These are phyloP conservation scores for Pristionchus maxplancki DNA, from an alignment of 2,888 invertebrate genomes.

Conservation along the genomic window DNA sequence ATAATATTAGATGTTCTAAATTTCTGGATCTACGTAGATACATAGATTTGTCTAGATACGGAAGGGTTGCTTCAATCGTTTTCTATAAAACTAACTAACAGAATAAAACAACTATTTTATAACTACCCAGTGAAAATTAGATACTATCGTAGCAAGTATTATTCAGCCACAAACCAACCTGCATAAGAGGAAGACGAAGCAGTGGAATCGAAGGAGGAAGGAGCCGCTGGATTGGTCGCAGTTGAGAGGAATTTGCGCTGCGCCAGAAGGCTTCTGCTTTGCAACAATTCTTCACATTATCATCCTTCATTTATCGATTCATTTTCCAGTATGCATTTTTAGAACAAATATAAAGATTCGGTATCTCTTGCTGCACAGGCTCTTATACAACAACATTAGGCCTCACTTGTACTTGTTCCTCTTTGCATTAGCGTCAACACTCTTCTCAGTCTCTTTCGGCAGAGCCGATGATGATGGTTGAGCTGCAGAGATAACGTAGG, in stretches of 20 bases:
- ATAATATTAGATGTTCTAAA: too few species aligned
- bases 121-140: too few species aligned
- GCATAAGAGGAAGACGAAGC: slow-evolving; percentile 55
- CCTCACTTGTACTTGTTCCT: slow-evolving; percentile 63
- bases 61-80: too few species aligned
- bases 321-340: neutral
- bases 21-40: too few species aligned
- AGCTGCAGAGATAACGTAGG: neutral
- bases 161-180: too few species aligned
- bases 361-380: neutral
- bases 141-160: too few species aligned
- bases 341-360: neutral
- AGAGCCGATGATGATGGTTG: neutral
- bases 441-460: neutral
- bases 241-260: slow-evolving; percentile 66
- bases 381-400: neutral
- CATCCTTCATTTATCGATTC: neutral
- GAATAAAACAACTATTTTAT: too few species aligned
- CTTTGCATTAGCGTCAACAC: slow-evolving; percentile 58
- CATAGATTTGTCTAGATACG: too few species aligned
- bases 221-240: slow-evolving; percentile 60
- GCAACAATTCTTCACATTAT: too few species aligned
- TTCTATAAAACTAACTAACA: too few species aligned
- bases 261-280: slow-evolving; percentile 61
- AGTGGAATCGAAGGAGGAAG: slow-evolving; percentile 62